Evolutionary conservation across 1,140 invertebrate species (phyloP), one percentile per base, ranked within the genome.

Genomic region (Gryllus bimaculatus): DNA sequence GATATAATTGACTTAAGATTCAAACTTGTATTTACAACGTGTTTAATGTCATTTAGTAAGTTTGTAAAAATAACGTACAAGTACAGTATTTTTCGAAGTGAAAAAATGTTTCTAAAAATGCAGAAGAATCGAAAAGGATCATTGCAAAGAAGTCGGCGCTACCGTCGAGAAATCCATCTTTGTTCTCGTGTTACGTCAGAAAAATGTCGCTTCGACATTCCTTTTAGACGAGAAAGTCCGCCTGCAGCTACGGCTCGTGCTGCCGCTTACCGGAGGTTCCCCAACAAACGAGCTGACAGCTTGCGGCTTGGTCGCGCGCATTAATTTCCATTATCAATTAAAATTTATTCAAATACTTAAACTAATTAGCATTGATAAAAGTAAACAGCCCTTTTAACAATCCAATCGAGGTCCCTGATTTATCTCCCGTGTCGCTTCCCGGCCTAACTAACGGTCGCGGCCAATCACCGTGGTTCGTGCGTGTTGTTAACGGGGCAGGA

Each of bases 311-410:
- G 18, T 18, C 18, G 54, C 18, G 18, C 18, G 54, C 54, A 66
- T 66, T 10, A 10, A 66, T 66, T 66, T 66, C 10, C 54, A 66
- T 66, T 66, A 66, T 66, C 54, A 10, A 66, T 66, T 66, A 66
- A 13, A 66, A 66, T 66, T 66, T 66, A 66, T 66, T 66, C 54
- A 66, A 18, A 66, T 66, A 18, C 54, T 66, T 66, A 66, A 66
- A 66, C 54, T 66, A 66, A 66, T 66, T 66, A 66, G 54, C 54
- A 66, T 66, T 66, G 54, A 66, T 66, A 66, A 18, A 66, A 66
- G 54, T 66, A 66, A 66, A 66, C 54, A 66, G 10, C 10, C 54
- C 54, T 66, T 66, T 66, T 13, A 66, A 66, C 54, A 66, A 66
- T 66, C 54, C 54, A 66, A 66, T 66, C 7, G 18, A 66, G 54